Base-by-base conservation (phyloP, 2,888 invertebrate species). In the Leptopilina syphax region DNA sequence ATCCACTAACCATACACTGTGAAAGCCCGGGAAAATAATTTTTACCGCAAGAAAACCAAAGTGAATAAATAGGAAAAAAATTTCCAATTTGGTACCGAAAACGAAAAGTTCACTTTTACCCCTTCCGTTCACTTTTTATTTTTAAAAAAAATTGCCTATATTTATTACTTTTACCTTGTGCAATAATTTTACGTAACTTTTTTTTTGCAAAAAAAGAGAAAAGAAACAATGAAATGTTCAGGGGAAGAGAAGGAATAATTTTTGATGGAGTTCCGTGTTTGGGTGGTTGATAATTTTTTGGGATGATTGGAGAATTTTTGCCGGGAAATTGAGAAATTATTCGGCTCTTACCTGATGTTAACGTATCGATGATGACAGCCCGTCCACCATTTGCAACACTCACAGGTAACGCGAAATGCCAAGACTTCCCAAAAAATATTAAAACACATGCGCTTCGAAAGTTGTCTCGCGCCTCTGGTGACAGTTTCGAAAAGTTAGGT, bases 371-470 rank as follows among this genome's bases (percentile, higher is more conserved):
- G 86, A 88, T 89, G 90, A 89, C 89, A 90, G 88, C 85, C 90
- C 88, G 85, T 89, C 90, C 91, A 91, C 91, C 91, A 91, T 91
- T 91, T 90, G 88, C 90, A 88, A 90, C 88, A 86, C 85, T 79
- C 73, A 79, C 79, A 13, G 24, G 18, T 24, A 63, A 8, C 44
- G 44, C 44, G 44, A 18, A 24, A 18, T 63, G 8, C 18, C 63
- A n/a, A 68, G 41, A 18, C 63, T 63, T 18, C 8, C n/a, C 13
- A n/a, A 24, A 34, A 63, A 13, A 50, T 50, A 10, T 34, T 50
- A 50, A 12, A 9, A 50, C 50, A 50, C 50, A 50, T 44, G 44
- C 44, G 44, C 44, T 34, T 4, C 34, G 4, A 34, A 10, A 50
- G 24, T 44, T 24, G 34, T 41, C 34, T n/a, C 3, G 78, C 73